Percentiles rank a stretch among this genome's conserved stretches.
Conservation (phyloP, 2,113 vertebrate genomes). For the Bos javanicus region DNA sequence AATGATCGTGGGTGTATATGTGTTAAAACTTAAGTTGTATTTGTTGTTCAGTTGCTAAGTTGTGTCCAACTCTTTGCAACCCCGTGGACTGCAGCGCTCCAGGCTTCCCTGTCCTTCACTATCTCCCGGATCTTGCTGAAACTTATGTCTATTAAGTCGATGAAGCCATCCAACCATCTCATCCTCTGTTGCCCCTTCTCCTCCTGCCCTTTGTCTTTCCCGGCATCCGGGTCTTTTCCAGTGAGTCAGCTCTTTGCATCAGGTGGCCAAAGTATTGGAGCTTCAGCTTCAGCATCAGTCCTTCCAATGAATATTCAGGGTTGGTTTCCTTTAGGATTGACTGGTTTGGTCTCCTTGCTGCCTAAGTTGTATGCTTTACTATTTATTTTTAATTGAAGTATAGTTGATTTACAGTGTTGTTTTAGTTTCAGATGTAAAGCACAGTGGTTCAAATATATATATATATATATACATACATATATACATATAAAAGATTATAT, state of each 20-base stretch:
- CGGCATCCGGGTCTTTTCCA: neutral
- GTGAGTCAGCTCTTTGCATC: accelerated
- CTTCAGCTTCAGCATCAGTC: neutral
- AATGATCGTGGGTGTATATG: neutral
- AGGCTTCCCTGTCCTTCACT: neutral
- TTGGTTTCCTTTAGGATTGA: neutral
- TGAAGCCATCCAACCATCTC: neutral
- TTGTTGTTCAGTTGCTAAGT: neutral
- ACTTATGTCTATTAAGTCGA: accelerated
- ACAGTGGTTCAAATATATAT: neutral
- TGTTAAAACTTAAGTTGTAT: neutral
- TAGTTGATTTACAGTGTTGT: neutral
- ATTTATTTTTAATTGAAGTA: neutral
- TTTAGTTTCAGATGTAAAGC: neutral
- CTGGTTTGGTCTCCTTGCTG: neutral
- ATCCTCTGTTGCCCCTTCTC: neutral
- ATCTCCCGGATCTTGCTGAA: neutral
- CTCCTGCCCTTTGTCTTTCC: neutral
- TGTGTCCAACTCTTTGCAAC: neutral
- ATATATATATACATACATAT: neutral
- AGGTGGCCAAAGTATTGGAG: neutral
- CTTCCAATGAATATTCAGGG: neutral
- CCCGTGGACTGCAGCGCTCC: neutral
- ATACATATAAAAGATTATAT: neutral
- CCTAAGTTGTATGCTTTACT: neutral